These are phyloP conservation scores for Sarcophaga variegata DNA, from an alignment of 2,888 invertebrate species.

Conservation along the genomic window DNA sequence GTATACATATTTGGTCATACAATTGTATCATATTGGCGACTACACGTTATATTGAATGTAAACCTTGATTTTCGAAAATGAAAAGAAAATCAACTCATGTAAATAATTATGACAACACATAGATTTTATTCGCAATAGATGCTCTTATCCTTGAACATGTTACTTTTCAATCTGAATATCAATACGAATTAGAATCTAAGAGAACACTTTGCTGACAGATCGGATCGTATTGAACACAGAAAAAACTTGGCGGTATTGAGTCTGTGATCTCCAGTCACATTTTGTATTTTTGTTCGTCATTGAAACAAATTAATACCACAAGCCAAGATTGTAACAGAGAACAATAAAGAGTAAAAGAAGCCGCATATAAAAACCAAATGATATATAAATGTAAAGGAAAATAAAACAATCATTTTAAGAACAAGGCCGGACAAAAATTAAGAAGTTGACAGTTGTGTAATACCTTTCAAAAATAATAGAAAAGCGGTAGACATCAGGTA, in stretches of 20 bases:
- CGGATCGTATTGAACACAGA: neutral
- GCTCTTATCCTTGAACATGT: conserved; percentile 62
- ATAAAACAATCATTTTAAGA: conserved; percentile 35
- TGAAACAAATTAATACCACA: conserved; percentile 64
- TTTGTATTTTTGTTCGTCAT: conserved; percentile 33
- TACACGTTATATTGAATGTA: no score
- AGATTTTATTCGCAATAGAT: conserved; percentile 18
- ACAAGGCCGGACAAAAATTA: conserved; percentile 33
- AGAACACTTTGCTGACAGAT: neutral
- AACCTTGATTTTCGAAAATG: neutral
- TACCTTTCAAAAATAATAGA: conserved; percentile 31
- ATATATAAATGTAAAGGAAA: conserved; percentile 34
- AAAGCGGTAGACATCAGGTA: conserved; percentile 56
- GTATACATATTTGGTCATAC: no score
- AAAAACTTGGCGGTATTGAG: conserved; percentile 29
- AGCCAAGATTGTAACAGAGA: conserved; percentile 14
- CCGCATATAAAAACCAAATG: conserved; percentile 57
- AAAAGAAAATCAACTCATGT: neutral
- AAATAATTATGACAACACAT: no score
- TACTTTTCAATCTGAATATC: conserved; percentile 36
- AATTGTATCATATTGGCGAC: no score
- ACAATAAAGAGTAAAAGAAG: conserved; percentile 37
- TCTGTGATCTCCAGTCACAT: conserved; percentile 56
- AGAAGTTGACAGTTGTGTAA: conserved; percentile 61
- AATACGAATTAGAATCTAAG: conserved; percentile 21